Evolutionary conservation across 2,113 vertebrate species (phyloP).

Genomic region (Stigmatopora argus): DNA sequence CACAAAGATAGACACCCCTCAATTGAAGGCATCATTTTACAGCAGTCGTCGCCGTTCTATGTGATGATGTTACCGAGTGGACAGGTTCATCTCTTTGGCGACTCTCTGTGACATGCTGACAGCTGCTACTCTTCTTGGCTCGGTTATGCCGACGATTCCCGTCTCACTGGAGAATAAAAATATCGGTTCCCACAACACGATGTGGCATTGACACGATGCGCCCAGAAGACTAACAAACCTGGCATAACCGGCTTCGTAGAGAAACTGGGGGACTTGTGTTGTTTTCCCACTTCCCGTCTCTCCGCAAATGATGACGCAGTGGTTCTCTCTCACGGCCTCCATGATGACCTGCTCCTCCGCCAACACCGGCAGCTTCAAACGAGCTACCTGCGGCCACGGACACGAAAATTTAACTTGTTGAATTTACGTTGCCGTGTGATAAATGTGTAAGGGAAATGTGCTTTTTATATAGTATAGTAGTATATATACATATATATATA

Average conservation of each 20-base stretch:
- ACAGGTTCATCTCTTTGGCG: constrained; percentile 89
- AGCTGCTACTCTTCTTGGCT: constrained; percentile 90
- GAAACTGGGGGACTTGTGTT: constrained; percentile 94
- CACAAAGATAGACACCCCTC: constrained; percentile 7
- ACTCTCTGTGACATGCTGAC: constrained; percentile 94
- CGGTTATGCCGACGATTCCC: constrained; percentile 82
- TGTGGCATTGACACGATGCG: neutral
- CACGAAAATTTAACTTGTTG: neutral
- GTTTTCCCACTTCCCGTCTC: constrained; percentile 97
- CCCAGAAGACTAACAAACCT: constrained; percentile 63
- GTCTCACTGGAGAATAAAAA: constrained; percentile 49
- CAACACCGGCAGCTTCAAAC: constrained; percentile 86
- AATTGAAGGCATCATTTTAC: neutral
- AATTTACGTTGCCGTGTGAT: no score
- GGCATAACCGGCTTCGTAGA: constrained; percentile 92
- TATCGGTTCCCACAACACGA: neutral
- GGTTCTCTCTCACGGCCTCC: constrained; percentile 86
- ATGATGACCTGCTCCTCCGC: constrained; percentile 91
- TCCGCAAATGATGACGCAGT: constrained; percentile 81
- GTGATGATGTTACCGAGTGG: constrained; percentile 70
- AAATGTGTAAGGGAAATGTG: no score
- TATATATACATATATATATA: no score
- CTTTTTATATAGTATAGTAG: no score
- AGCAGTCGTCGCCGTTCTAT: neutral
- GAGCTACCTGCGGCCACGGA: constrained; percentile 71